A percentile compares a stretch with the other conserved stretches of the same genome.
Conservation (phyloP, 2,113 vertebrate genomes). For the Sinocyclocheilus rhinocerous region DNA sequence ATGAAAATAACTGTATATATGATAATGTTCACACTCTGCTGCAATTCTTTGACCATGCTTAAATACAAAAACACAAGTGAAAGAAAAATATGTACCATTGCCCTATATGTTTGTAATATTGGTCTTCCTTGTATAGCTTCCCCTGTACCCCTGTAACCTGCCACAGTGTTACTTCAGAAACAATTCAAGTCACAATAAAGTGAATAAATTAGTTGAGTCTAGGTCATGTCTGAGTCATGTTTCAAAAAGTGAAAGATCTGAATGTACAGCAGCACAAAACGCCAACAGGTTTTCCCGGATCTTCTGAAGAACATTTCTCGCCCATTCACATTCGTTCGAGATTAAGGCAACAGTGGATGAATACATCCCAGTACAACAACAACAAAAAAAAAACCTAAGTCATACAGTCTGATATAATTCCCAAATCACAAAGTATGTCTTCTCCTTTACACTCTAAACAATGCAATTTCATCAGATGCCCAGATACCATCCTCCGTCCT, state of each 20-base stretch:
- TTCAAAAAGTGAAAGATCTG: not conserved
- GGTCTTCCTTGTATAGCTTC: not conserved
- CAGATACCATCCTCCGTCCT: constrained; percentile 23
- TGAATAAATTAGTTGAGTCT: constrained; percentile 3
- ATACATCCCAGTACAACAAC: constrained; percentile 44
- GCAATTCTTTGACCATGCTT: not conserved
- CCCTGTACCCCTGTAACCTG: not conserved
- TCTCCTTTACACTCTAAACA: constrained; percentile 1
- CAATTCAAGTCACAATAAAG: constrained; percentile 6
- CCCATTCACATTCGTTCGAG: constrained; percentile 18
- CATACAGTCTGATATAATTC: not conserved
- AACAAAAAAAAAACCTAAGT: too few relatives aligned
- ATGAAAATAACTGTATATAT: not conserved
- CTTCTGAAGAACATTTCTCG: not conserved
- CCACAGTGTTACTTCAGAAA: not conserved
- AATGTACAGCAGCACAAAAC: constrained; percentile 27
- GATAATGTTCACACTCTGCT: not conserved
- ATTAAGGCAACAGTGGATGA: constrained; percentile 75
- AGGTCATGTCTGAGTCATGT: too few relatives aligned
- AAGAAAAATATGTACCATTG: not conserved
- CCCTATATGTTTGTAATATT: not conserved
- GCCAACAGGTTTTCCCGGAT: not conserved
- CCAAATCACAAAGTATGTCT: not conserved
- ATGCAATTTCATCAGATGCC: constrained; percentile 40
- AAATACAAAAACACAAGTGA: constrained; percentile 14